A percentile compares a stretch with the other conserved stretches of the same genome.
Conservation (phyloP, 2,797 vertebrate species). For the Neosalanx taihuensis region DNA sequence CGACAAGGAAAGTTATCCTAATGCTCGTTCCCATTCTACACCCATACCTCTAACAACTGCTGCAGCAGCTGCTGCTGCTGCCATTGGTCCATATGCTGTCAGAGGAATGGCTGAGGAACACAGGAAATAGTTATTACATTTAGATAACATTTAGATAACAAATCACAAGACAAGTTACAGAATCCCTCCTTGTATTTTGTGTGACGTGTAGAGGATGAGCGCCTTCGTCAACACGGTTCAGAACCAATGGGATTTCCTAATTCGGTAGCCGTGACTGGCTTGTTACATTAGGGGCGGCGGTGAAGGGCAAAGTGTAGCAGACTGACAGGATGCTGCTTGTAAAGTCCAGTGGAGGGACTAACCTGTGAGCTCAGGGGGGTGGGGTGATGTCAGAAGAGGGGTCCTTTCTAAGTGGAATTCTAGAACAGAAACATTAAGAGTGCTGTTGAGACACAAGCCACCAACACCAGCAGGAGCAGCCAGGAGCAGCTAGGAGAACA, state of each 20-base stretch:
- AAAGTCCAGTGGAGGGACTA: conserved; percentile 86
- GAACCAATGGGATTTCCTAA: neutral
- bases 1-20: neutral
- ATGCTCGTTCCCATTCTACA: neutral
- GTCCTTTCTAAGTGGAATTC: conserved; percentile 99
- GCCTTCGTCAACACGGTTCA: neutral
- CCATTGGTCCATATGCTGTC: conserved; percentile 96
- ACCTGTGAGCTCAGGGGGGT: conserved; percentile 99
- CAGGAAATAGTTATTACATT: neutral
- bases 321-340: conserved; percentile 69
- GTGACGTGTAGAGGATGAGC: neutral
- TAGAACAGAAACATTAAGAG: conserved; percentile 98
- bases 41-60: conserved; percentile 92
- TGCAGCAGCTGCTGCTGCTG: conserved; percentile 86
- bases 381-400: conserved; percentile 99
- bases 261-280: neutral
- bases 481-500: conserved; percentile 25
- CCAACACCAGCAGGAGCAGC: conserved; percentile 27
- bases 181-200: neutral
- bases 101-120: conserved; percentile 89
- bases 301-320: conserved; percentile 33
- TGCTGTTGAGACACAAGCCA: conserved; percentile 77
- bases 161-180: neutral
- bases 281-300: conserved; percentile 9
- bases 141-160: neutral